phyloP scores from a whole-genome alignment of 2,797 vertebrate genomes.

The Orestias chungarensis region DNA sequence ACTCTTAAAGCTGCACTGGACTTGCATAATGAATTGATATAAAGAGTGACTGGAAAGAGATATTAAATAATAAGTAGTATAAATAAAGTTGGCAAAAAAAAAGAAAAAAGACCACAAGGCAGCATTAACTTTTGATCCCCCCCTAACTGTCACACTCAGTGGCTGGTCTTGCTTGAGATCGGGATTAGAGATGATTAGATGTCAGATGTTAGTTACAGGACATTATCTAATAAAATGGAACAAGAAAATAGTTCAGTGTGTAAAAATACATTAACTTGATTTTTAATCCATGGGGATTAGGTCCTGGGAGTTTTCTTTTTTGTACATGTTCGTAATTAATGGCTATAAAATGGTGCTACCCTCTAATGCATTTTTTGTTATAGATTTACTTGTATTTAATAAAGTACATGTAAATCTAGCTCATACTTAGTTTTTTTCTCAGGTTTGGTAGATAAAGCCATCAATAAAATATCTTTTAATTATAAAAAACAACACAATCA shows the following conservation, averaged over 20 bases:
- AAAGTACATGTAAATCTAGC: not conserved
- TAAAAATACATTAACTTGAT: not conserved
- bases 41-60: not conserved
- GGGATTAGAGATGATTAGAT: not conserved
- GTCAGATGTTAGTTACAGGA: not conserved
- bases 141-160: not conserved
- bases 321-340: not conserved
- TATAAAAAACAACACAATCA: not conserved
- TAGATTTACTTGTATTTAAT: not conserved
- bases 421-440: not conserved
- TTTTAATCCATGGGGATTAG: not conserved
- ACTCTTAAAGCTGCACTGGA: constrained; percentile 18
- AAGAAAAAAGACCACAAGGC: not conserved
- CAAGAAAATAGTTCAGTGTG: not conserved
- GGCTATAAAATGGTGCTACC: not conserved
- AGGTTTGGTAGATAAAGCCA: not conserved
- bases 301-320: not conserved
- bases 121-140: not conserved
- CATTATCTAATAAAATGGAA: not conserved
- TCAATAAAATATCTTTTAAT: not conserved
- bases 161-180: not conserved
- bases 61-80: not conserved
- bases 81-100: not conserved
- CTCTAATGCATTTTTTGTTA: not conserved
- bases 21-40: constrained; percentile 27